phyloP scores from a whole-genome alignment of 2,797 vertebrate species.

The Loris lydekkerianus region DNA sequence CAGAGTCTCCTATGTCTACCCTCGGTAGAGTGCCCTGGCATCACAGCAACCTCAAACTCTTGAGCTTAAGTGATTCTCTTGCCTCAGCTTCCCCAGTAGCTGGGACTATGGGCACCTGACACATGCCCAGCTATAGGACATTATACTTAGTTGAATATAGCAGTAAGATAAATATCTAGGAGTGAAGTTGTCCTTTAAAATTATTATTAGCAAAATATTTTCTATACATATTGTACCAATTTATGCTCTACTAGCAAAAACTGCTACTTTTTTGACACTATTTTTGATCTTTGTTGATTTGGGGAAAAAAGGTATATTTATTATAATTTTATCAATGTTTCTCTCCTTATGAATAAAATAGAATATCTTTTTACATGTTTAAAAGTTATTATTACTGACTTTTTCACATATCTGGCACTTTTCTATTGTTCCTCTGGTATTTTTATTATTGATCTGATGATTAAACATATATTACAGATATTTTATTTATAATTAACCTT shows the following conservation, averaged over 20 bases:
- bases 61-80: no score
- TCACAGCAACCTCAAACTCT: no score
- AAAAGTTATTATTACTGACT: background rate
- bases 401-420: background rate
- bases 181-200: background rate
- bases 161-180: background rate
- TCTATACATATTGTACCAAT: background rate
- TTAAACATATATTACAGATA: background rate
- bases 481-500: conserved; percentile 1
- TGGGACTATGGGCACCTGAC: no score
- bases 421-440: background rate
- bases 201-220: background rate
- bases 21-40: no score
- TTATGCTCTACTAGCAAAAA: background rate
- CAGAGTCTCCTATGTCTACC: no score
- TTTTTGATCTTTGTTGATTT: conserved; percentile 20
- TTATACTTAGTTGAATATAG: conserved; percentile 5
- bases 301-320: background rate
- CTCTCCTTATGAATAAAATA: conserved; percentile 34
- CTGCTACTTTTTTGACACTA: background rate
- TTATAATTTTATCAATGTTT: conserved; percentile 18
- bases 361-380: background rate
- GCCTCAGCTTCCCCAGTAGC: no score
- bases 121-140: background rate
- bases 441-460: conserved; percentile 11